A percentile compares a stretch with the other conserved stretches of the same genome.
These are phyloP conservation scores for Dreissena polymorpha DNA, from an alignment of 1,140 invertebrate genomes.

Conservation along the genomic window DNA sequence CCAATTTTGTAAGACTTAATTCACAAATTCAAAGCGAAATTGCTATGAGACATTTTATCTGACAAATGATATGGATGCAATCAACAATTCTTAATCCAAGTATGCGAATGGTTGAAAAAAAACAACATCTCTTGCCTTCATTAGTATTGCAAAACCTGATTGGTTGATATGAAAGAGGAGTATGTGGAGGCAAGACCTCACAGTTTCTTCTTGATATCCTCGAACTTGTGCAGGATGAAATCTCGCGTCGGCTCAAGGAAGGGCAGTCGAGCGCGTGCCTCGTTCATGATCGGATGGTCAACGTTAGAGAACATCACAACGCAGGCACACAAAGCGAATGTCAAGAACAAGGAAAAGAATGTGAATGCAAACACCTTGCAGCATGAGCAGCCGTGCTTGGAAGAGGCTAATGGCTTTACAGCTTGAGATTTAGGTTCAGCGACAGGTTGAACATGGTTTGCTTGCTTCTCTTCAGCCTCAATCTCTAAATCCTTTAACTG, in stretches of 20 bases:
- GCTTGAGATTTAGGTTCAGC: slow-evolving; percentile 5
- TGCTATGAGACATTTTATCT: not conserved
- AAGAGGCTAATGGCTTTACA: slow-evolving; percentile 9
- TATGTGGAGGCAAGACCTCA: not conserved
- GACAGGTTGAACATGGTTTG: slow-evolving; percentile 61
- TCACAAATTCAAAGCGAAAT: not conserved
- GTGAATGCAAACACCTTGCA: slow-evolving; percentile 62
- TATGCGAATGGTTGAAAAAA: not conserved
- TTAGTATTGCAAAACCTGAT: not conserved
- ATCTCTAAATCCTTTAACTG: slow-evolving; percentile 71
- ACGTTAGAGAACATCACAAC: slow-evolving; percentile 69
- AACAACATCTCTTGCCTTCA: not conserved
- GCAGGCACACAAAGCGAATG: slow-evolving; percentile 64
- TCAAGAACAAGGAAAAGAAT: slow-evolving; percentile 64
- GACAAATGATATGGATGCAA: not conserved
- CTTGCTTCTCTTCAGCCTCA: slow-evolving; percentile 60
- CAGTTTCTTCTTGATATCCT: slow-evolving; percentile 38
- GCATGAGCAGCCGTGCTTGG: slow-evolving; percentile 56
- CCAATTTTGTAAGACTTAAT: too few relatives aligned
- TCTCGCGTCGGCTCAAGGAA: slow-evolving; percentile 72
- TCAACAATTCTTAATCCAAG: not conserved
- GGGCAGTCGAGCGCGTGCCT: slow-evolving; percentile 59
- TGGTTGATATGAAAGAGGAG: not conserved
- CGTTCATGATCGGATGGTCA: slow-evolving; percentile 65
- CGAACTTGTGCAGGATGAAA: slow-evolving; percentile 62